phyloP scores from a whole-genome alignment of 2,113 vertebrate species.

The Alethe castanea region DNA sequence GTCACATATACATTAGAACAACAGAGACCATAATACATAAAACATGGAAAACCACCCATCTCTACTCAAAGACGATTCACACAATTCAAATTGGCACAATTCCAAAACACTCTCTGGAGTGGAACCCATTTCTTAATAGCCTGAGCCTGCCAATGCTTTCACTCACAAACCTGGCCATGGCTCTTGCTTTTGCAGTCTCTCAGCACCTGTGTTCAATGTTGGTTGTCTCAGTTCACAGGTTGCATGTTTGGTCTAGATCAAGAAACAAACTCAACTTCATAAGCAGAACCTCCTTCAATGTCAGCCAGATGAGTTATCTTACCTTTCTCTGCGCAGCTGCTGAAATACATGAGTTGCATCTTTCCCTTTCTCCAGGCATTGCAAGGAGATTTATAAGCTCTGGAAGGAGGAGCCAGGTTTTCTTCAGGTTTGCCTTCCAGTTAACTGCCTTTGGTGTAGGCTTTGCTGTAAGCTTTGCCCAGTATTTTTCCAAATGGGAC shows the following conservation, averaged over 20 bases:
- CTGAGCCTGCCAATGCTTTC: neutral
- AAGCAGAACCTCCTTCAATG: neutral
- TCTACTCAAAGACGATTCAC: neutral
- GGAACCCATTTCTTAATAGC: neutral
- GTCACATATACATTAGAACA: neutral
- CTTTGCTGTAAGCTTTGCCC: neutral
- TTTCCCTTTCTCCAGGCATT: neutral
- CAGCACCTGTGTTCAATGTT: fast-evolving
- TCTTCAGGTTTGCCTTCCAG: neutral
- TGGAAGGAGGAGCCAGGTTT: neutral
- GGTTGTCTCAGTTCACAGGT: neutral
- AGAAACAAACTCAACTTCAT: neutral
- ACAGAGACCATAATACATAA: neutral
- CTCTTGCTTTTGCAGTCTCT: neutral
- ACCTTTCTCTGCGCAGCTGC: neutral
- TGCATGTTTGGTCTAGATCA: neutral
- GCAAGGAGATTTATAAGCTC: neutral
- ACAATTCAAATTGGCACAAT: too few relatives aligned
- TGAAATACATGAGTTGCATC: fast-evolving
- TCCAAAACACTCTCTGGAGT: neutral
- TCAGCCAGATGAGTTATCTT: neutral
- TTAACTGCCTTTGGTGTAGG: neutral
- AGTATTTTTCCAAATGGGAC: neutral
- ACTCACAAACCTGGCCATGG: neutral
- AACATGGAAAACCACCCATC: neutral